Evolutionary conservation across 2,113 vertebrate species (phyloP).

Genomic region (Pagrus major): DNA sequence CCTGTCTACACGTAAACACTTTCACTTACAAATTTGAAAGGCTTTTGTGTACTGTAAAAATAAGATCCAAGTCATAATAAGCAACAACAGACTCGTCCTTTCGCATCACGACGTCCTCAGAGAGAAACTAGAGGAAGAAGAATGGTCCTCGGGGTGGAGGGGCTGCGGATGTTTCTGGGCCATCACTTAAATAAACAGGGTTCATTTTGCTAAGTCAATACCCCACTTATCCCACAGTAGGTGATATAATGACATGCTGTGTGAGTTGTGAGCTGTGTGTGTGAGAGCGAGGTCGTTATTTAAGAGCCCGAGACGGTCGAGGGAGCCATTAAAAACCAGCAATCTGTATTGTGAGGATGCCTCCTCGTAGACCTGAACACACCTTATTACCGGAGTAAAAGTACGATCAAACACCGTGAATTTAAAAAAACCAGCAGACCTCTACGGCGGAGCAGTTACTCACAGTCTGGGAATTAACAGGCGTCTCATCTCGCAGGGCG

Average conservation of each 20-base stretch:
- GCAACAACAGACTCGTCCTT: no score
- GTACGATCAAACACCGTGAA: constrained; percentile 39
- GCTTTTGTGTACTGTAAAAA: no score
- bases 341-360: constrained; percentile 53
- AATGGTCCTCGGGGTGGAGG: constrained; percentile 4
- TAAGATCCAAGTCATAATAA: no score
- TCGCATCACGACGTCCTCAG: background rate
- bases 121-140: background rate
- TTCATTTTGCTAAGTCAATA: constrained; percentile 45
- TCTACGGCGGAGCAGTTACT: constrained; percentile 16
- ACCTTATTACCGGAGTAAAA: constrained; percentile 40
- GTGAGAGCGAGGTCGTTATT: constrained; percentile 64
- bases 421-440: constrained; percentile 21
- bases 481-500: constrained; percentile 16
- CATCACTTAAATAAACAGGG: constrained; percentile 27
- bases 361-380: constrained; percentile 38
- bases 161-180: constrained; percentile 10
- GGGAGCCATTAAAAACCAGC: constrained; percentile 60
- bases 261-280: constrained; percentile 56
- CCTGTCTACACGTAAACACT: no score
- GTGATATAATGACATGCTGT: constrained; percentile 46
- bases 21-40: no score
- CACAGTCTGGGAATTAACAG: constrained; percentile 47
- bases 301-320: constrained; percentile 42
- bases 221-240: constrained; percentile 47